These are phyloP conservation scores for Carduelis carduelis DNA, from an alignment of 2,797 vertebrate genomes.

Conservation along the genomic window DNA sequence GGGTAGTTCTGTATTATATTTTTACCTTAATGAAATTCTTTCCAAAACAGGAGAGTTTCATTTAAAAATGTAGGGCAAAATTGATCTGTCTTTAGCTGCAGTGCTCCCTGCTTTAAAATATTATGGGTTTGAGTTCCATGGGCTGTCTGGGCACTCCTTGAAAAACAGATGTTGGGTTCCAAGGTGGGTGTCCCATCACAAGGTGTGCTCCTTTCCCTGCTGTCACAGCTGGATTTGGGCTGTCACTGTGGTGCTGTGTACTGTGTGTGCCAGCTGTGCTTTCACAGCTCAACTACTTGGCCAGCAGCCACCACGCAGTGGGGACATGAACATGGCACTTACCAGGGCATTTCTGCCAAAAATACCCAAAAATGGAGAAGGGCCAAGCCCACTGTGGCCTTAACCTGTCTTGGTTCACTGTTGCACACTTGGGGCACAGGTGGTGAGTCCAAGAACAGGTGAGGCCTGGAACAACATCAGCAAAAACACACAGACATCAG, in stretches of 20 bases:
- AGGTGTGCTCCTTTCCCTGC: neutral
- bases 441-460: neutral
- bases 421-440: neutral
- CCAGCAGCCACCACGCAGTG: accelerated
- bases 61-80: slow-evolving; percentile 64
- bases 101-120: neutral
- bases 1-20: slow-evolving; percentile 69
- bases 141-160: neutral
- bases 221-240: neutral
- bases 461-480: neutral
- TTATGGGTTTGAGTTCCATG: accelerated
- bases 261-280: neutral
- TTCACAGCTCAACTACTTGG: neutral
- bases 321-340: neutral
- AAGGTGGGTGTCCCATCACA: neutral
- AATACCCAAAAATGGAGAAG: neutral
- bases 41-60: slow-evolving; percentile 68
- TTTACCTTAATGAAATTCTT: slow-evolving; percentile 74
- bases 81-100: slow-evolving; percentile 35
- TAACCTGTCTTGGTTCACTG: accelerated
- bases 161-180: neutral
- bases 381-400: neutral
- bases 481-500: accelerated
- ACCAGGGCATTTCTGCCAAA: neutral
- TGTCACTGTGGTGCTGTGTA: neutral